phyloP scores from a whole-genome alignment of 2,113 vertebrate species.

The Hypomesus transpacificus region DNA sequence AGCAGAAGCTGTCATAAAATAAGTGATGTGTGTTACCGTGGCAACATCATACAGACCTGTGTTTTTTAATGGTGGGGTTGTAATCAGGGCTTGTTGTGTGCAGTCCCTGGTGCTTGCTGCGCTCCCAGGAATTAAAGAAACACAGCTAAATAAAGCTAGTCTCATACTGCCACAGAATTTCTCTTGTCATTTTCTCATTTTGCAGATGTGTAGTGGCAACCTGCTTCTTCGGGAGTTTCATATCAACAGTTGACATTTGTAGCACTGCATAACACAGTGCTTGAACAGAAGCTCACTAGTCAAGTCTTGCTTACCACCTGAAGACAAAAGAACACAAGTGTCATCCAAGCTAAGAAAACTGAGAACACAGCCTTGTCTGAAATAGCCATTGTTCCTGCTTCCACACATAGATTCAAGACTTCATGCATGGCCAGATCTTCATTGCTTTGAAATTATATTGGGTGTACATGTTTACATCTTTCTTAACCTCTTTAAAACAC shows the following conservation, averaged over 20 bases:
- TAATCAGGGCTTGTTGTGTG: slow-evolving; percentile 41
- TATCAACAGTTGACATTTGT: slow-evolving; percentile 46
- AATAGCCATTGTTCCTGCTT: too few relatives aligned
- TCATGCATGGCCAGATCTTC: too few relatives aligned
- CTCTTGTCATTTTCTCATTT: slow-evolving; percentile 34
- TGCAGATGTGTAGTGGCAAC: slow-evolving; percentile 57
- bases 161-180: slow-evolving; percentile 45
- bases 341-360: too few relatives aligned
- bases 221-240: slow-evolving; percentile 49
- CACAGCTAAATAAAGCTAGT: slow-evolving; percentile 67
- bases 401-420: too few relatives aligned
- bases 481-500: too few relatives aligned
- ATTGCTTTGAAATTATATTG: too few relatives aligned
- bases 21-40: slow-evolving; percentile 69
- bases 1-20: slow-evolving; percentile 66
- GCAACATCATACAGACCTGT: slow-evolving; percentile 65
- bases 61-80: slow-evolving; percentile 48
- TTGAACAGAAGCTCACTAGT: too few relatives aligned
- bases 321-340: too few relatives aligned
- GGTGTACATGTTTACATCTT: too few relatives aligned
- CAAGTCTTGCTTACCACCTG: too few relatives aligned
- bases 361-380: too few relatives aligned
- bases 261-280: slow-evolving; percentile 15
- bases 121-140: slow-evolving; percentile 64
- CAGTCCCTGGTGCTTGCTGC: slow-evolving; percentile 58